Evolutionary conservation across 2,888 invertebrate genomes (phyloP).

Genomic region (Leucophora obtusa): DNA sequence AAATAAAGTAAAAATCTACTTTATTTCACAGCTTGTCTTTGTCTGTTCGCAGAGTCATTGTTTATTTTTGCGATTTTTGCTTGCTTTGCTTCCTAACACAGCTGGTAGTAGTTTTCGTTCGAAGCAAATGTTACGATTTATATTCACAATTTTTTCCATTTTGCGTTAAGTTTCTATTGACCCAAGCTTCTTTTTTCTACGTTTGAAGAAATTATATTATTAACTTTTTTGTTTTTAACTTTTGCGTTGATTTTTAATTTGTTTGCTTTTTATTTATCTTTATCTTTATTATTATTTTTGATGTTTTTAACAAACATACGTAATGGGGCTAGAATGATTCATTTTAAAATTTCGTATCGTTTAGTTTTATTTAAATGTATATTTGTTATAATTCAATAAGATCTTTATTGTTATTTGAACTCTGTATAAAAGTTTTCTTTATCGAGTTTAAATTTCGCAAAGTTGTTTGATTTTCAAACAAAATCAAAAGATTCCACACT

Average conservation of each 20-base stretch:
- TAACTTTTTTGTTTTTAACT: conserved; percentile 4
- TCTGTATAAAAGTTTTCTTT: conserved; percentile 42
- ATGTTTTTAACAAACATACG: conserved; percentile 19
- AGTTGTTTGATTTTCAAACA: conserved; percentile 12
- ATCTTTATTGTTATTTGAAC: conserved; percentile 51
- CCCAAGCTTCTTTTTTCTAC: conserved; percentile 19
- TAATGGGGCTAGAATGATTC: neutral
- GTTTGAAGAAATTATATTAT: conserved; percentile 10
- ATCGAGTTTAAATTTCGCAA: conserved; percentile 40
- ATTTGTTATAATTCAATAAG: conserved; percentile 39
- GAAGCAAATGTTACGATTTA: conserved; percentile 15
- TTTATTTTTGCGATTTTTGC: conserved; percentile 5
- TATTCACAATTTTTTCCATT: conserved; percentile 5
- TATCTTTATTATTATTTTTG: neutral
- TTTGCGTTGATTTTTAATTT: conserved; percentile 23
- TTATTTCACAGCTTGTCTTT: conserved; percentile 42
- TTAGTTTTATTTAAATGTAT: neutral
- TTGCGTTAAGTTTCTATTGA: conserved; percentile 24
- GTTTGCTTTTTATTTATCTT: conserved; percentile 39
- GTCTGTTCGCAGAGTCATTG: conserved; percentile 39
- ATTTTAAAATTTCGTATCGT: conserved; percentile 41
- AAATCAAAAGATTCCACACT: neutral
- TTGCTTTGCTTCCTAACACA: conserved; percentile 21
- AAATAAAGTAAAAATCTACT: conserved; percentile 25
- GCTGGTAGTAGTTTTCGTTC: conserved; percentile 37